Percentiles rank a stretch among this genome's conserved stretches.
These are phyloP conservation scores for Chiroxiphia lanceolata DNA, from an alignment of 2,797 vertebrate genomes.

Conservation along the genomic window DNA sequence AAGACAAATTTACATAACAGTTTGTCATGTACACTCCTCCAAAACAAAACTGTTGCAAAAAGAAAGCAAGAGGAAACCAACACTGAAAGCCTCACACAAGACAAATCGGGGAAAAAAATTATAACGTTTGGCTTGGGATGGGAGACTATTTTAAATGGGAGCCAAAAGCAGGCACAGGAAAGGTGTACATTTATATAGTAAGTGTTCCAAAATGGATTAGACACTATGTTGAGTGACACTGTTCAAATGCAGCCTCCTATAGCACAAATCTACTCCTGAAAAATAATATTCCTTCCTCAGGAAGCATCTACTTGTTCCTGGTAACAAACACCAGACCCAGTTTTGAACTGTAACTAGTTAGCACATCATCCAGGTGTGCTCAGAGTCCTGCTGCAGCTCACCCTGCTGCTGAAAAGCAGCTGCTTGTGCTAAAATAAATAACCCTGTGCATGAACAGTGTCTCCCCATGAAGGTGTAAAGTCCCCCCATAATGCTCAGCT, in stretches of 20 bases:
- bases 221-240: neutral
- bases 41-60: constrained; percentile 62
- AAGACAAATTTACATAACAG: constrained; percentile 65
- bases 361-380: neutral
- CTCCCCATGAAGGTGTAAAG: neutral
- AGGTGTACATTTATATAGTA: neutral
- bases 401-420: neutral
- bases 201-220: neutral
- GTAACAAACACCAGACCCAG: neutral
- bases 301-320: neutral
- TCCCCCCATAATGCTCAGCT: neutral
- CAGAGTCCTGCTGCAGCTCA: neutral
- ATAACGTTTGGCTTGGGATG: constrained; percentile 15
- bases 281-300: neutral
- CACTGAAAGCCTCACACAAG: neutral
- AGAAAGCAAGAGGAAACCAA: constrained; percentile 31
- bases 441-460: rapidly evolving
- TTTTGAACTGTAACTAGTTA: neutral
- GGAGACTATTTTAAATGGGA: constrained; percentile 56
- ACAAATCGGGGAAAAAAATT: neutral
- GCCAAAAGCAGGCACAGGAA: constrained; percentile 28
- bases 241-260: neutral
- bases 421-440: neutral
- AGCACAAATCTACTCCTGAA: neutral
- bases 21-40: constrained; percentile 66